Percentiles rank a stretch among this genome's conserved stretches.
phyloP scores from a whole-genome alignment of 2,113 vertebrate genomes.

The Sorex fumeus region DNA sequence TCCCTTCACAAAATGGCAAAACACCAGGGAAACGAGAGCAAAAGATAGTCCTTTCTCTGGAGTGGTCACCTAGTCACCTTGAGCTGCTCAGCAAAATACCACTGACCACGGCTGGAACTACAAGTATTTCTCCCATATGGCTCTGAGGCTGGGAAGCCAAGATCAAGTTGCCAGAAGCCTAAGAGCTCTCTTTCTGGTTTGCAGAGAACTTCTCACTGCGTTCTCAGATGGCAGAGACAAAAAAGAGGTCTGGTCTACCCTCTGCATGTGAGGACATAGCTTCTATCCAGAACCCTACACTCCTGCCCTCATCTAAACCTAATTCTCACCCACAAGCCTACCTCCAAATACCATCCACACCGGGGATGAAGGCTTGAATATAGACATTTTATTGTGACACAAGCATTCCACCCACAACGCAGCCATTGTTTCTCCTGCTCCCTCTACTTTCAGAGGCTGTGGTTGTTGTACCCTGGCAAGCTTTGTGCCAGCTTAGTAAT shows the following conservation, averaged over 20 bases:
- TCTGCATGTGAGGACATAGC: background rate
- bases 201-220: background rate
- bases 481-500: background rate
- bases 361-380: background rate
- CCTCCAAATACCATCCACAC: background rate
- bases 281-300: background rate
- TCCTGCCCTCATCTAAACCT: slow-evolving; percentile 9
- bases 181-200: background rate
- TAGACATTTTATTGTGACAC: background rate
- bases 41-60: background rate
- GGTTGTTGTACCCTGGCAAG: background rate
- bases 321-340: background rate
- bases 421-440: background rate
- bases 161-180: background rate
- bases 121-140: background rate
- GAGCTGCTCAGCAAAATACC: background rate
- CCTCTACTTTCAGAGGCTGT: background rate
- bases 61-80: background rate
- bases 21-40: background rate
- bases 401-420: background rate
- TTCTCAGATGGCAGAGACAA: background rate
- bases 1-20: background rate
- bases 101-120: background rate
- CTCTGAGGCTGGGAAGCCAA: background rate
- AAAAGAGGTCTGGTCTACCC: background rate